phyloP scores from a whole-genome alignment of 1,140 invertebrate genomes.

The Drosophila malerkotliana region DNA sequence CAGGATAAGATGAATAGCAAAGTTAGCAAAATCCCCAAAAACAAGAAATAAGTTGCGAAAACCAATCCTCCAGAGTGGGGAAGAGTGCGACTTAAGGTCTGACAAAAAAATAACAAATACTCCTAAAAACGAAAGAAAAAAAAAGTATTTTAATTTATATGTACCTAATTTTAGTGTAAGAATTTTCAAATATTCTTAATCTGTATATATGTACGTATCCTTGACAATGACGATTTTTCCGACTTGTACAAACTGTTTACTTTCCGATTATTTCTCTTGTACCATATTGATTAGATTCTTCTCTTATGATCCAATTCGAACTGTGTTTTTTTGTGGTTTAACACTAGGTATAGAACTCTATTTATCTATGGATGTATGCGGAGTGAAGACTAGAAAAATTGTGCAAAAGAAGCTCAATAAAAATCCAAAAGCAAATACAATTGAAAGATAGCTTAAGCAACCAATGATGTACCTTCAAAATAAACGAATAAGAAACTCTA shows the following conservation, averaged over 20 bases:
- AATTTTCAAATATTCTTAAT: conserved; percentile 13
- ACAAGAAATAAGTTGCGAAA: conserved; percentile 35
- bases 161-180: conserved; percentile 13
- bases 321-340: conserved; percentile 30
- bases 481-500: background rate
- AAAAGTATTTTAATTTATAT: conserved; percentile 62
- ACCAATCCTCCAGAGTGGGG: background rate
- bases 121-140: conserved; percentile 58
- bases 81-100: conserved; percentile 6
- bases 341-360: conserved; percentile 27
- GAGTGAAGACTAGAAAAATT: conserved; percentile 28
- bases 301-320: conserved; percentile 19
- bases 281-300: conserved; percentile 14
- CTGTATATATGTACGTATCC: conserved; percentile 32
- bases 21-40: conserved; percentile 26
- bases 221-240: conserved; percentile 2
- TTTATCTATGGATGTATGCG: conserved; percentile 3
- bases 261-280: conserved; percentile 46
- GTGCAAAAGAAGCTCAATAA: conserved; percentile 66
- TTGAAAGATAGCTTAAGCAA: conserved; percentile 32
- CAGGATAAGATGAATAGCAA: conserved; percentile 34
- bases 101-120: conserved; percentile 40
- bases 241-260: conserved; percentile 18
- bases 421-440: conserved; percentile 55
- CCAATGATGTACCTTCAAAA: conserved; percentile 63